Conservation (phyloP, 2,888 invertebrate genomes). For the Erebia aethiops region DNA sequence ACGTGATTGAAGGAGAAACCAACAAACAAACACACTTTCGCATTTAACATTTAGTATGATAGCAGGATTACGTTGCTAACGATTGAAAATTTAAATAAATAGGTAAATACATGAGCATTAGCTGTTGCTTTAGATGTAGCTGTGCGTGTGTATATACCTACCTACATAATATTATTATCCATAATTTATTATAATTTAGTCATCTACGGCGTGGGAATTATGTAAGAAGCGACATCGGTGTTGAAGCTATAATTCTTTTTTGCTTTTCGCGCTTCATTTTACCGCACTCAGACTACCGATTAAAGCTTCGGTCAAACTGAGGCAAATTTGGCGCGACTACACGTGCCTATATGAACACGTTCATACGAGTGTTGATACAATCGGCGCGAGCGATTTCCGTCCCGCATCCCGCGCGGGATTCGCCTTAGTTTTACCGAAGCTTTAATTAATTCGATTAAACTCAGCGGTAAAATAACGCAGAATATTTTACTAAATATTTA, state of each 20-base stretch:
- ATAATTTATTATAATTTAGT: slow-evolving; percentile 50
- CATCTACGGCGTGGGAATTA: slow-evolving; percentile 48
- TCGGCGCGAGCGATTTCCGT: no score
- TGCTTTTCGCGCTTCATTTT: slow-evolving; percentile 10
- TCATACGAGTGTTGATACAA: no score
- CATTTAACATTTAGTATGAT: neutral
- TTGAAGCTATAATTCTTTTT: slow-evolving; percentile 33
- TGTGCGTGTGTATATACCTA: neutral
- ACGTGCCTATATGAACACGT: no score
- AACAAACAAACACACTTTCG: no score
- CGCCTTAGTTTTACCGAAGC: no score
- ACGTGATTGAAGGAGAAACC: no score
- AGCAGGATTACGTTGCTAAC: neutral
- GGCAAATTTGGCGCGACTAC: no score
- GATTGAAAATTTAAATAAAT: neutral
- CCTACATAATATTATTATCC: slow-evolving; percentile 8
- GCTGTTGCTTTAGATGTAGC: neutral
- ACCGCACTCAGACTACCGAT: neutral
- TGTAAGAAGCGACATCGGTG: slow-evolving; percentile 42
- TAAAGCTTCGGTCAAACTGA: no score
- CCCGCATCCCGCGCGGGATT: no score
- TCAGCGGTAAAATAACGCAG: no score
- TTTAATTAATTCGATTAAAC: no score
- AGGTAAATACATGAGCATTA: neutral
- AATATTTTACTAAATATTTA: no score